Evolutionary conservation across 2,113 vertebrate genomes (phyloP).

Genomic region (Dicerorhinus sumatrensis): DNA sequence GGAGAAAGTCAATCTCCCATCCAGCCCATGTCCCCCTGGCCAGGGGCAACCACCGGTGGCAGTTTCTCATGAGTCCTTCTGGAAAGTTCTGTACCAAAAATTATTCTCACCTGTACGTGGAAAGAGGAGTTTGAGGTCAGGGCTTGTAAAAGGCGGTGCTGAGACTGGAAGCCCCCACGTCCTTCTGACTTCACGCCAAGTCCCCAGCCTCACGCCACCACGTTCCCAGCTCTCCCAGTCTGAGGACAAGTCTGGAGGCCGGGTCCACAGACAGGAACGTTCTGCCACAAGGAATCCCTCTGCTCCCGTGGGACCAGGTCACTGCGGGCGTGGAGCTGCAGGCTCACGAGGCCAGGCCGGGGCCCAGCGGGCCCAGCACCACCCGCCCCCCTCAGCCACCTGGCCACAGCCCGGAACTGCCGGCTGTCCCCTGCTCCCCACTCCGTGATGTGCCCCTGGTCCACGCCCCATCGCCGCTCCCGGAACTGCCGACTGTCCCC

Average conservation of each 20-base stretch:
- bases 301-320: rapidly evolving
- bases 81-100: background rate
- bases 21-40: background rate
- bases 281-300: background rate
- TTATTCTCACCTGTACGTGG: background rate
- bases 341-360: background rate
- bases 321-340: background rate
- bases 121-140: background rate
- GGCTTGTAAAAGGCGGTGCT: background rate
- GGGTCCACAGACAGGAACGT: background rate
- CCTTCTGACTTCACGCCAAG: background rate
- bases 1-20: background rate
- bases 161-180: background rate
- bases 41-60: background rate
- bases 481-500: background rate
- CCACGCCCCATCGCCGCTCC: too few species aligned
- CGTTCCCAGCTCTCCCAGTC: background rate
- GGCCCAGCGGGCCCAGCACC: background rate
- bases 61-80: constrained; percentile 7
- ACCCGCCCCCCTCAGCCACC: background rate
- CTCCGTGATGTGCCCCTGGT: background rate
- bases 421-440: rapidly evolving
- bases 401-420: background rate
- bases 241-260: background rate
- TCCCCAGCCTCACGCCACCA: background rate